phyloP scores from a whole-genome alignment of 2,797 vertebrate species.

The Acanthurus lineatus region DNA sequence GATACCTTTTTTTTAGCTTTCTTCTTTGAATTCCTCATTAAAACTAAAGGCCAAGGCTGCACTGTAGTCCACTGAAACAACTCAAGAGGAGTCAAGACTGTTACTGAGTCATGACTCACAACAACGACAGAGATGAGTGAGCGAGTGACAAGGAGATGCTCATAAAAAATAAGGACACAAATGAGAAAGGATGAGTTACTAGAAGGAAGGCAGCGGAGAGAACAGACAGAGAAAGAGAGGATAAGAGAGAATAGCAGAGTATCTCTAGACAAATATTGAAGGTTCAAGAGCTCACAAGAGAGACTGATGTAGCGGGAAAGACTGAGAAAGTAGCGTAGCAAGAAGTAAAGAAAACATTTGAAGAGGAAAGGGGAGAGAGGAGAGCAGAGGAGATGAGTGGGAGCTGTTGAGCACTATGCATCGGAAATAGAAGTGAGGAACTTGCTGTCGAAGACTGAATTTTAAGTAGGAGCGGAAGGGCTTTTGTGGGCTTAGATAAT shows the following conservation, averaged over 20 bases:
- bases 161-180: constrained; percentile 21
- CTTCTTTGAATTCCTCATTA: constrained; percentile 15
- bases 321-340: constrained; percentile 37
- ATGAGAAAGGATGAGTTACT: constrained; percentile 6
- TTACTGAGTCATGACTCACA: constrained; percentile 48
- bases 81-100: constrained; percentile 31
- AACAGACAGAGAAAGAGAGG: constrained; percentile 39
- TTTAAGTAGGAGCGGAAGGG: constrained; percentile 50
- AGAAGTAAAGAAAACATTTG: constrained; percentile 65
- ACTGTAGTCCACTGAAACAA: constrained; percentile 21
- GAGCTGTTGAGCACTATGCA: constrained; percentile 49
- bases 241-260: constrained; percentile 64
- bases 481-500: constrained; percentile 43
- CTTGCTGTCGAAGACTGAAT: constrained; percentile 59
- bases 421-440: constrained; percentile 63
- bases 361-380: constrained; percentile 53
- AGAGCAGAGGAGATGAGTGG: constrained; percentile 63
- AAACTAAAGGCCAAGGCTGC: constrained; percentile 23
- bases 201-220: constrained; percentile 39
- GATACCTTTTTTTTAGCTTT: constrained; percentile 1
- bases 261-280: constrained; percentile 72
- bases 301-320: constrained; percentile 52
- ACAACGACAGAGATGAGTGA: constrained; percentile 24
- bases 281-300: constrained; percentile 69
- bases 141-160: constrained; percentile 8